These are phyloP conservation scores for Gallinago solitaria DNA, from an alignment of 2,797 vertebrate species.

Conservation along the genomic window DNA sequence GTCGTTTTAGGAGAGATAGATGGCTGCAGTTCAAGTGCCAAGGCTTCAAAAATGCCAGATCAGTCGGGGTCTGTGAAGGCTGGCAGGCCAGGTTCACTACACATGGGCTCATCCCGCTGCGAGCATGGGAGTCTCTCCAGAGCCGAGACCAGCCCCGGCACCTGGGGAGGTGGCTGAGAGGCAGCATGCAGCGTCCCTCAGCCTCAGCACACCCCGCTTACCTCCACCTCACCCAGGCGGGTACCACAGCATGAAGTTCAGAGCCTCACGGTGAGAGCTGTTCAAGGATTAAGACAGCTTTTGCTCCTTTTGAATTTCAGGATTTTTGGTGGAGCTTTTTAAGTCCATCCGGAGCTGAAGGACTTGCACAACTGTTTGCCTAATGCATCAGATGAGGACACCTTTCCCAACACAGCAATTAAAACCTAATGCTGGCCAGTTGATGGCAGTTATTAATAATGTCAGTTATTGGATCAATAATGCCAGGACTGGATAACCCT, in stretches of 20 bases:
- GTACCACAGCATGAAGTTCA: rapidly evolving
- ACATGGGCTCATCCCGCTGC: rapidly evolving
- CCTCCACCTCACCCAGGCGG: not conserved
- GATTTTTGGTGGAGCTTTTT: not conserved
- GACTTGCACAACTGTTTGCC: not conserved
- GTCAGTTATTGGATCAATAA: not conserved
- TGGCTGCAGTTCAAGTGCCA: not conserved
- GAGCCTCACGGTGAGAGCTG: not conserved
- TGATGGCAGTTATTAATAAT: no score
- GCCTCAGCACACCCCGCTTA: rapidly evolving
- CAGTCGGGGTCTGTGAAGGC: not conserved
- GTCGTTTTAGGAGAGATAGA: not conserved
- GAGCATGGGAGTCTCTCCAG: rapidly evolving
- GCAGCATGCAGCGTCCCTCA: rapidly evolving
- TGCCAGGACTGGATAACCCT: not conserved
- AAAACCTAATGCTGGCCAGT: not conserved
- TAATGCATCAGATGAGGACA: not conserved
- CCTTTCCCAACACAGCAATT: not conserved
- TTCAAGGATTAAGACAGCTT: not conserved
- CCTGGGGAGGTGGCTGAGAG: not conserved
- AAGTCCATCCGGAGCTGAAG: not conserved
- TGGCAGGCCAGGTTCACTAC: rapidly evolving
- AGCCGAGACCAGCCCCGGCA: not conserved
- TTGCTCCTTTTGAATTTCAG: not conserved
- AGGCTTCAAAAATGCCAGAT: not conserved